These are phyloP conservation scores for Lepisosteus oculatus DNA, from an alignment of 2,113 vertebrate species.

Conservation along the genomic window DNA sequence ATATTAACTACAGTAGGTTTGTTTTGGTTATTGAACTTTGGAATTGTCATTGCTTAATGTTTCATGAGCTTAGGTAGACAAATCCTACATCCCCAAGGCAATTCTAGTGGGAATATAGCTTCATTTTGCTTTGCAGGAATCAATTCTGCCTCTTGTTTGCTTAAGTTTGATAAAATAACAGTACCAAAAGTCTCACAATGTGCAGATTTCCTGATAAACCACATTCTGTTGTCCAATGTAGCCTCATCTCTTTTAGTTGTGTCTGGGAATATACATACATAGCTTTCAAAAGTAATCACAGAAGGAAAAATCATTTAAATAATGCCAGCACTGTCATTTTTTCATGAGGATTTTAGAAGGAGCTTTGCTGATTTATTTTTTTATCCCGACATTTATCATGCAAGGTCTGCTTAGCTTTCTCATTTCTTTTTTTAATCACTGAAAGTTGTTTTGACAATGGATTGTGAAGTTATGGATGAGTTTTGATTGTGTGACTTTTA, in stretches of 20 bases:
- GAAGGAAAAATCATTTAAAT: background rate
- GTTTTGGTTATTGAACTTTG: constrained; percentile 41
- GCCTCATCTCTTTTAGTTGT: background rate
- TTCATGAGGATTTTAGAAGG: background rate
- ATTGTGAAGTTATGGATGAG: constrained; percentile 9
- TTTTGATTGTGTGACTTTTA: background rate
- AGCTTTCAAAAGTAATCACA: background rate
- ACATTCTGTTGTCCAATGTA: background rate
- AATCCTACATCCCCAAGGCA: constrained; percentile 34
- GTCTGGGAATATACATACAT: background rate
- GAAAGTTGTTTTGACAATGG: background rate
- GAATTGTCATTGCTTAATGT: constrained; percentile 46
- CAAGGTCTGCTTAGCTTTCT: too few species aligned
- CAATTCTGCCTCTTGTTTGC: constrained; percentile 32
- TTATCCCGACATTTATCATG: too few species aligned
- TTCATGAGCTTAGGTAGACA: constrained; percentile 44
- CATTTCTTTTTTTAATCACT: too few species aligned
- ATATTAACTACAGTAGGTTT: constrained; percentile 19
- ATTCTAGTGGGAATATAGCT: constrained; percentile 22
- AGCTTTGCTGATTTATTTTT: too few species aligned
- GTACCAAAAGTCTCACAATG: constrained; percentile 19
- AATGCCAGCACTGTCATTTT: background rate
- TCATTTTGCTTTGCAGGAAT: constrained; percentile 30
- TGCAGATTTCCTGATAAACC: constrained; percentile 15
- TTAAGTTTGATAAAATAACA: constrained; percentile 29